Evolutionary conservation across 2,888 invertebrate species (phyloP).

Genomic region (Lydus trimaculatus): DNA sequence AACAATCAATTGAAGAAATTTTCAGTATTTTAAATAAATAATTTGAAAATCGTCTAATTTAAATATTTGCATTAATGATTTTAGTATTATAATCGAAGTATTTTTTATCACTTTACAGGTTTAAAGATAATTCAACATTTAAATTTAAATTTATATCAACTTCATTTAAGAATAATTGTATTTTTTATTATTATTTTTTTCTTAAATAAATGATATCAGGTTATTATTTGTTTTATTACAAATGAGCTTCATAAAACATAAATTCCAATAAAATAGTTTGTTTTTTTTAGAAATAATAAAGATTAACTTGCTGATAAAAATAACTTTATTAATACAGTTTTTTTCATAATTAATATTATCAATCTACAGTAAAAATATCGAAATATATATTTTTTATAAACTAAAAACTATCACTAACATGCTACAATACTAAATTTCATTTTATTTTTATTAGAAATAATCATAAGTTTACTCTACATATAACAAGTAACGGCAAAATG

Average conservation of each 20-base stretch:
- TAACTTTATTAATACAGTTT: slow-evolving; percentile 1
- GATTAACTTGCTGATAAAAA: not conserved
- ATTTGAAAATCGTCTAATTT: not conserved
- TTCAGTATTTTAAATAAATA: slow-evolving; percentile 36
- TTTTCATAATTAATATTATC: not conserved
- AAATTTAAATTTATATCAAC: not conserved
- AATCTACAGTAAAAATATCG: slow-evolving; percentile 7
- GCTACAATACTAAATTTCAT: not conserved
- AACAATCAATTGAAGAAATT: slow-evolving; percentile 77
- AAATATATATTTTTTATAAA: not conserved
- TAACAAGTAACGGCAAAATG: not conserved
- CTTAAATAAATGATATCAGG: not conserved
- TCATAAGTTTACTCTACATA: slow-evolving; percentile 7
- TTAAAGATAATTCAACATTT: not conserved
- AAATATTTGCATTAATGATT: not conserved
- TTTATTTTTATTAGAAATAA: slow-evolving; percentile 2
- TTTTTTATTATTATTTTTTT: not conserved
- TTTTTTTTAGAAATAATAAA: too few relatives aligned
- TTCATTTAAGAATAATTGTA: not conserved
- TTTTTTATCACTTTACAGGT: not conserved
- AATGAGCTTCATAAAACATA: not conserved
- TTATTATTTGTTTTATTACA: not conserved
- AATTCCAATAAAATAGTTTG: too few relatives aligned
- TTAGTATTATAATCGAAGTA: too few relatives aligned
- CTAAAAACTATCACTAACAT: not conserved